Evolutionary conservation across 2,888 invertebrate species (phyloP).

Genomic region (Amphipoea lucens): DNA sequence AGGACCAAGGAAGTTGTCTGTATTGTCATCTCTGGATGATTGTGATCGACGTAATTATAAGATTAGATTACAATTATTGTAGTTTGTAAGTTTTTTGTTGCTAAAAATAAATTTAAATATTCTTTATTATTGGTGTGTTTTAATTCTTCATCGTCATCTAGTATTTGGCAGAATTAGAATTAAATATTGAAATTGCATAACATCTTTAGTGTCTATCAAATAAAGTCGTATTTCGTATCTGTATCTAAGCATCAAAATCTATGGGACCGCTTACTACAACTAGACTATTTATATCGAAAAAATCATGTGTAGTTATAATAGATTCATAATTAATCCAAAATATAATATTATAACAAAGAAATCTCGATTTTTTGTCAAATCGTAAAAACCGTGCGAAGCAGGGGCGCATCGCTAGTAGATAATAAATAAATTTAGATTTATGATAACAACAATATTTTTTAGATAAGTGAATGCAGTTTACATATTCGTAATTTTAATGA

Average conservation of each 20-base stretch:
- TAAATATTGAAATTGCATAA: neutral
- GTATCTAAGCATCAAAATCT: neutral
- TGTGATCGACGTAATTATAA: conserved; percentile 6
- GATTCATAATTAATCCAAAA: too few species aligned
- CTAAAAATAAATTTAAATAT: conserved; percentile 12
- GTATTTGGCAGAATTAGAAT: too few species aligned
- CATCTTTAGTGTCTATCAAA: neutral
- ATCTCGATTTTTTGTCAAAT: neutral
- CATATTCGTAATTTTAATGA: neutral
- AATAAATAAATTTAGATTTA: neutral
- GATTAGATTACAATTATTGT: neutral
- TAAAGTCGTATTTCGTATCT: neutral
- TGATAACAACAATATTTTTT: neutral
- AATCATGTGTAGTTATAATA: too few species aligned
- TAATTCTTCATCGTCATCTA: neutral
- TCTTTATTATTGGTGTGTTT: neutral
- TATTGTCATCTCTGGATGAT: neutral
- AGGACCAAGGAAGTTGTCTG: neutral
- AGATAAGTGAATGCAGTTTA: too few species aligned
- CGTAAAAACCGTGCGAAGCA: neutral
- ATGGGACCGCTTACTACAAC: neutral
- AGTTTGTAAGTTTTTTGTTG: neutral
- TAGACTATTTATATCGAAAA: neutral
- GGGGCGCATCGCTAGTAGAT: neutral
- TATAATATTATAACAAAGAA: too few species aligned